Percentiles rank a stretch among this genome's conserved stretches.
phyloP scores from a whole-genome alignment of 2,113 vertebrate genomes.

The Lasiurus borealis region DNA sequence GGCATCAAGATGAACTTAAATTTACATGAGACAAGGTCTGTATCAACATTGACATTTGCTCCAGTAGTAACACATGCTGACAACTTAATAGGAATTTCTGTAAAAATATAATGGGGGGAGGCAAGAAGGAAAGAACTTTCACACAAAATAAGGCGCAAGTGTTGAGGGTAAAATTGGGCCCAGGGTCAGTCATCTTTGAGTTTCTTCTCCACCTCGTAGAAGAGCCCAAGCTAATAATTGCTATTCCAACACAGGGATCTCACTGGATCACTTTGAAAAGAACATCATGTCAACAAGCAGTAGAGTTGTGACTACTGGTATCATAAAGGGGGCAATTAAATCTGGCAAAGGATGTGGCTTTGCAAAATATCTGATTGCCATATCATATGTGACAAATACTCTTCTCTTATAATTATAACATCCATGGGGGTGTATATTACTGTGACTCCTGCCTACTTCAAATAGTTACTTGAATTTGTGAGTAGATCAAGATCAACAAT shows the following conservation, averaged over 20 bases:
- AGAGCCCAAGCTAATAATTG: background rate
- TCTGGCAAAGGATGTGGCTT: background rate
- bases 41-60: background rate
- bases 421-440: background rate
- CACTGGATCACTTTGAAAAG: background rate
- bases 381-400: background rate
- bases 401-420: background rate
- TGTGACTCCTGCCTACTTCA: background rate
- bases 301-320: background rate
- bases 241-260: background rate
- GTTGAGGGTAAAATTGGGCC: background rate
- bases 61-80: background rate
- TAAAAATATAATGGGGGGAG: background rate
- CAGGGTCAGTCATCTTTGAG: background rate
- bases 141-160: background rate
- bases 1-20: background rate
- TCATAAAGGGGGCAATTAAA: background rate
- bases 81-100: background rate
- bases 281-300: background rate
- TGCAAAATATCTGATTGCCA: background rate
- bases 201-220: background rate
- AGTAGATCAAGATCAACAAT: background rate
- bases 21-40: background rate
- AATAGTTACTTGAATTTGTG: background rate
- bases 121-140: background rate